phyloP scores from a whole-genome alignment of 2,113 vertebrate species.

The Perccottus glenii region DNA sequence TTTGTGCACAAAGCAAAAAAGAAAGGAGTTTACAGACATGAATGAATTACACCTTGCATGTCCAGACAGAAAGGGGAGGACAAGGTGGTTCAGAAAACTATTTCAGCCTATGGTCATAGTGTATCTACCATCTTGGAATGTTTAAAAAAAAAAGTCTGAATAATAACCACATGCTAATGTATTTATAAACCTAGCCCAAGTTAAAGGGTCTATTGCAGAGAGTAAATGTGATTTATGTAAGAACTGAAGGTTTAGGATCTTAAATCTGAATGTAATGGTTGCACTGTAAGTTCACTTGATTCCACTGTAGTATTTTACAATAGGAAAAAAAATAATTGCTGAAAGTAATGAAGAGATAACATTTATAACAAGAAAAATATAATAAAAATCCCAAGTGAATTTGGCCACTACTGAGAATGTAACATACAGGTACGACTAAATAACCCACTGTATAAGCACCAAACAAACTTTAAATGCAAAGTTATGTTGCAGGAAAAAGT shows the following conservation, averaged over 20 bases:
- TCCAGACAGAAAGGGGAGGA: slow-evolving; percentile 57
- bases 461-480: background rate
- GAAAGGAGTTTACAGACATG: slow-evolving; percentile 52
- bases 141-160: slow-evolving; percentile 10
- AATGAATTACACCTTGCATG: slow-evolving; percentile 64
- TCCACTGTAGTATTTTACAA: too few species aligned
- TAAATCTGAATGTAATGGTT: slow-evolving; percentile 13
- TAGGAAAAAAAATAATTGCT: too few species aligned
- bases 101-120: slow-evolving; percentile 24
- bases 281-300: too few species aligned
- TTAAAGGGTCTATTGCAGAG: background rate
- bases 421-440: background rate
- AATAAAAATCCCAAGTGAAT: background rate
- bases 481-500: background rate
- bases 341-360: too few species aligned
- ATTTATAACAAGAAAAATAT: too few species aligned
- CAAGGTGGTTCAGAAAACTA: slow-evolving; percentile 39
- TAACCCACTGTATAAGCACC: background rate
- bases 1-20: slow-evolving; percentile 34
- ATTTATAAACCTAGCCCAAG: background rate
- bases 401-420: background rate
- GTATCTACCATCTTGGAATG: slow-evolving; percentile 18
- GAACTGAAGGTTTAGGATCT: slow-evolving; percentile 7
- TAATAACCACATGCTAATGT: background rate
- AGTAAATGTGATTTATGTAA: background rate